Evolutionary conservation across 2,113 vertebrate species (phyloP).

Genomic region (Morone chrysops): DNA sequence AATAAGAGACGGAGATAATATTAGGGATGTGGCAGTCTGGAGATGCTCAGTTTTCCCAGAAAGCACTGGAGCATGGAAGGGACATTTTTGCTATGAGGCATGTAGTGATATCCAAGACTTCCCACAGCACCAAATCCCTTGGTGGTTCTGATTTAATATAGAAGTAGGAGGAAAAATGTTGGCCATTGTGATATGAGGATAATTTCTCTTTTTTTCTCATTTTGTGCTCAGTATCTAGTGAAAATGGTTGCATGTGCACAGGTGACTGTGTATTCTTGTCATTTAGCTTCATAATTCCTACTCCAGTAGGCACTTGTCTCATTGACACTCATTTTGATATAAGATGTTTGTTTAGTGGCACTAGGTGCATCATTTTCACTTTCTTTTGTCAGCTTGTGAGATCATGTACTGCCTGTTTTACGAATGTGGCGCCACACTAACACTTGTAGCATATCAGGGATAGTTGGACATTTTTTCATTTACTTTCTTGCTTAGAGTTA

Average conservation of each 20-base stretch:
- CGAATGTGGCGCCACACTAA: conserved; percentile 9
- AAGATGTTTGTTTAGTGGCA: conserved; percentile 24
- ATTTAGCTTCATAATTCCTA: conserved; percentile 5
- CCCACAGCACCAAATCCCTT: conserved; percentile 40
- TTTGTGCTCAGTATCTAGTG: conserved; percentile 25
- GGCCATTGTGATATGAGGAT: conserved; percentile 30
- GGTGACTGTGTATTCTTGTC: not conserved
- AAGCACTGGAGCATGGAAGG: conserved; percentile 29
- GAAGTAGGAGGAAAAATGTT: conserved; percentile 35
- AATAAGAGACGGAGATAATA: conserved; percentile 43
- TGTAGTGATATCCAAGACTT: conserved; percentile 53
- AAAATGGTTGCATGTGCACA: not conserved
- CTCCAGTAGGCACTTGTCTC: conserved; percentile 14
- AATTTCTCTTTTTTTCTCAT: conserved; percentile 49
- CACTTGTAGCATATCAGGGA: not conserved
- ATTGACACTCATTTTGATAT: not conserved
- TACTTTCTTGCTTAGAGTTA: not conserved
- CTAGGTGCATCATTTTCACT: conserved; percentile 27
- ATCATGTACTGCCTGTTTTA: conserved; percentile 1
- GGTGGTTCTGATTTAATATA: conserved; percentile 40
- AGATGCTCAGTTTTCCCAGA: conserved; percentile 46
- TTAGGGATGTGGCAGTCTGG: conserved; percentile 34
- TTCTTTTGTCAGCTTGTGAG: conserved; percentile 1
- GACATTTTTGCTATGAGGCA: conserved; percentile 37
- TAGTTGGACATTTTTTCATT: not conserved